phyloP scores from a whole-genome alignment of 2,797 vertebrate genomes.

The Tiaroga cobitis region DNA sequence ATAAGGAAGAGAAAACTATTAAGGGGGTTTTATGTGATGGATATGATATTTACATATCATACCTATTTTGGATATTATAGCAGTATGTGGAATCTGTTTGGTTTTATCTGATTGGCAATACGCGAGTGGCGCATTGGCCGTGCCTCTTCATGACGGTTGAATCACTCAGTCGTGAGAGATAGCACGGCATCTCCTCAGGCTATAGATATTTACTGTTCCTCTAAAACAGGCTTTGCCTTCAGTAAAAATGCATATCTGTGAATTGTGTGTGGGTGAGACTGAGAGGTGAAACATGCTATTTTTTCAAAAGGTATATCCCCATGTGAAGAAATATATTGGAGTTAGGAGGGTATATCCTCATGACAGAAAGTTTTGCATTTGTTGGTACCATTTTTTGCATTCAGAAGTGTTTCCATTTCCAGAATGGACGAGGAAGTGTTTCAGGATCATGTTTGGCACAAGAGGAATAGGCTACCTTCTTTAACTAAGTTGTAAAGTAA shows the following conservation, averaged over 20 bases:
- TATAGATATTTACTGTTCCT: constrained; percentile 38
- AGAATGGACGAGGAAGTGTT: background rate
- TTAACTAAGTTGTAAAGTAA: background rate
- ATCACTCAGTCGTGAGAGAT: background rate
- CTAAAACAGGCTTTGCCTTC: constrained; percentile 35
- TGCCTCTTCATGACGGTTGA: background rate
- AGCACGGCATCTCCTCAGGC: constrained; percentile 33
- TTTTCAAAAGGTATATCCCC: background rate
- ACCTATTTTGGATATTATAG: constrained; percentile 34
- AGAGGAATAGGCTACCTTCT: background rate
- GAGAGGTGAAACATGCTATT: background rate
- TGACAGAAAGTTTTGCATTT: background rate
- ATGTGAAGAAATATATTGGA: background rate
- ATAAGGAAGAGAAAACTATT: background rate
- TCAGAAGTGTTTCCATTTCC: constrained; percentile 3
- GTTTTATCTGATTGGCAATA: constrained; percentile 11
- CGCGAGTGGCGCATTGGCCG: background rate
- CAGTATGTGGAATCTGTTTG: background rate
- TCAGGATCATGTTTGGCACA: background rate
- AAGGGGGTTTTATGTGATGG: constrained; percentile 29
- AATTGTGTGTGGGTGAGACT: background rate
- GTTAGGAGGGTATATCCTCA: background rate
- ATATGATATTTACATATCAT: constrained; percentile 20
- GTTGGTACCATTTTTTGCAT: background rate
- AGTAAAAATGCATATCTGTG: background rate